Evolutionary conservation across 2,113 vertebrate genomes (phyloP).

Genomic region (Copsychus sechellarum): DNA sequence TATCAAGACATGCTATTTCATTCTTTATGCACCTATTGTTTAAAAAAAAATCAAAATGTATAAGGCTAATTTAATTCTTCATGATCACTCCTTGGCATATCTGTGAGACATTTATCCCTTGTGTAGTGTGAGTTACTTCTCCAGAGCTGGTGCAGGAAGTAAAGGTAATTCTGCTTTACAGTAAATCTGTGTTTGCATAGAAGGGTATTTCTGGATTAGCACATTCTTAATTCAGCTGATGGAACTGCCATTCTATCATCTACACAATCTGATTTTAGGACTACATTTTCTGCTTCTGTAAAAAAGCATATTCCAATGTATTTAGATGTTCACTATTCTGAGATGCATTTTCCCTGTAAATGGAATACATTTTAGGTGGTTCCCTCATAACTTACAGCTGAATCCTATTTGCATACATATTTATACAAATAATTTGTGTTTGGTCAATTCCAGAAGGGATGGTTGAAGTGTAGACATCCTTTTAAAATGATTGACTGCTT

Average conservation of each 20-base stretch:
- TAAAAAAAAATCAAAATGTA: not conserved
- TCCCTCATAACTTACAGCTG: slow-evolving; percentile 8
- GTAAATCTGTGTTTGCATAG: not conserved
- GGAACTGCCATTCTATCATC: not conserved
- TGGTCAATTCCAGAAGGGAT: not conserved
- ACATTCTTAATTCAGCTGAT: not conserved
- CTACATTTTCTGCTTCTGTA: not conserved
- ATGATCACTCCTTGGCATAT: not conserved
- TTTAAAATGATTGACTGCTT: slow-evolving; percentile 44
- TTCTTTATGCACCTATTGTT: not conserved
- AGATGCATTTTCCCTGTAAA: not conserved
- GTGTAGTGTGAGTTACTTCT: not conserved
- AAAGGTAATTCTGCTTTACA: not conserved
- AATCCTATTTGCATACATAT: slow-evolving; percentile 31
- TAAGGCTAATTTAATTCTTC: not conserved
- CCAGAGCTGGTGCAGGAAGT: not conserved
- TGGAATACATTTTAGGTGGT: not conserved
- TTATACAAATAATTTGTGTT: slow-evolving; percentile 34
- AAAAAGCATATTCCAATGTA: not conserved
- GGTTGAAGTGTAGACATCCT: slow-evolving; percentile 1
- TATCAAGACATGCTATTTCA: not conserved
- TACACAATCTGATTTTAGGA: not conserved
- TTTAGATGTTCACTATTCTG: not conserved
- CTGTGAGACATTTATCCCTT: not conserved
- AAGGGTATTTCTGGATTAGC: not conserved